A percentile compares a stretch with the other conserved stretches of the same genome.
phyloP scores from a whole-genome alignment of 2,113 vertebrate species.

The Tenebrosternarchus preto region DNA sequence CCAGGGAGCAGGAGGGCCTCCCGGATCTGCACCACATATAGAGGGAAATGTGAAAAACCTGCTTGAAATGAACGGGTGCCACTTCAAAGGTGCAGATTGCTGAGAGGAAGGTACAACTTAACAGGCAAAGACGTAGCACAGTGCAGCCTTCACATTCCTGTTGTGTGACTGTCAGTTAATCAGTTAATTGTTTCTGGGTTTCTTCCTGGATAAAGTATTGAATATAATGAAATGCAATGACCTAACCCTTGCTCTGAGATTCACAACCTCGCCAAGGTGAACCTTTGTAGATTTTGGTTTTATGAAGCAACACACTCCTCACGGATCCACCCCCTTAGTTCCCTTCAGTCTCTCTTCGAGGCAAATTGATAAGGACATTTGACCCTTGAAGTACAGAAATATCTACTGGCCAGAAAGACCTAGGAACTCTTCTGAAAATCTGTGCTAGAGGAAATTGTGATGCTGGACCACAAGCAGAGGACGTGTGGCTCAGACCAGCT shows the following conservation, averaged over 20 bases:
- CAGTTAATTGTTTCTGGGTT: neutral
- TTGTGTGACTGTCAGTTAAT: neutral
- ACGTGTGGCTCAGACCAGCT: neutral
- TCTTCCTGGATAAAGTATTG: neutral
- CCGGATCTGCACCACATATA: slow-evolving; percentile 21
- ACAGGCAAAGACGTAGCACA: too few relatives aligned
- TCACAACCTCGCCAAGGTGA: neutral
- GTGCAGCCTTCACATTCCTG: neutral
- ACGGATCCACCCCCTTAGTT: neutral
- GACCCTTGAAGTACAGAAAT: neutral
- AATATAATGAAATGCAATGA: neutral
- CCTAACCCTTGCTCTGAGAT: neutral
- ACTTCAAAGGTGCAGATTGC: slow-evolving; percentile 47
- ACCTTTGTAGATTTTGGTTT: slow-evolving; percentile 7
- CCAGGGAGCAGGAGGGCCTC: too few relatives aligned
- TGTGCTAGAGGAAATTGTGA: neutral
- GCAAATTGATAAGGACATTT: neutral
- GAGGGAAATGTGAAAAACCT: slow-evolving; percentile 63
- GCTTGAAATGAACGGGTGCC: slow-evolving; percentile 61
- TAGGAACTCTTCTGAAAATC: neutral
- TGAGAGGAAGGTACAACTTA: slow-evolving; percentile 33
- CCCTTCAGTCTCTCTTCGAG: neutral
- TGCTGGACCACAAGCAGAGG: neutral
- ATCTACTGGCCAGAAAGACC: neutral
- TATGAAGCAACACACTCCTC: slow-evolving; percentile 12